These are phyloP conservation scores for Drosophila kikkawai DNA, from an alignment of 1,140 invertebrate species.

Conservation along the genomic window DNA sequence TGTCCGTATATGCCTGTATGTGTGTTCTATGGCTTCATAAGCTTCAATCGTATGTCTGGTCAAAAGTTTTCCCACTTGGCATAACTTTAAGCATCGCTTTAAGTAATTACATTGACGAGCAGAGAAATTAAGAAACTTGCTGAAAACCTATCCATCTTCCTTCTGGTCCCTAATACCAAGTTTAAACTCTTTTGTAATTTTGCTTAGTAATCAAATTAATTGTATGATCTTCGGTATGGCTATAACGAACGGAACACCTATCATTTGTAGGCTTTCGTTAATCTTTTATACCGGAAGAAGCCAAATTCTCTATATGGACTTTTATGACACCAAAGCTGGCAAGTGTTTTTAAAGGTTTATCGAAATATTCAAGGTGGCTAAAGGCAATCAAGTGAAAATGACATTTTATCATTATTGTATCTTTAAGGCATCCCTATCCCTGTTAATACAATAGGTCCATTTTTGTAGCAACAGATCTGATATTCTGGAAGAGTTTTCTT, in stretches of 20 bases:
- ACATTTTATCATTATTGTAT: background rate
- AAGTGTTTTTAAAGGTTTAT: background rate
- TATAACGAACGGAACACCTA: background rate
- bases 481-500: background rate
- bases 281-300: background rate
- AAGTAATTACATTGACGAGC: conserved; percentile 31
- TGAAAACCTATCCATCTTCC: background rate
- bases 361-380: background rate
- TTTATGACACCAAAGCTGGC: background rate
- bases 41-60: conserved; percentile 45
- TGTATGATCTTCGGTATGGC: background rate
- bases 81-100: conserved; percentile 40
- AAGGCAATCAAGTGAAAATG: background rate
- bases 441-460: background rate
- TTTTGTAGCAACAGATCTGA: background rate
- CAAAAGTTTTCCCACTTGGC: conserved; percentile 25
- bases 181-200: background rate
- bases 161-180: background rate
- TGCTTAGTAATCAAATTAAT: background rate
- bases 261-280: background rate
- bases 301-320: background rate
- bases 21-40: conserved; percentile 51
- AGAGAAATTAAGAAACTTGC: conserved; percentile 6
- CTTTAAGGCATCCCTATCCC: background rate
- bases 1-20: conserved; percentile 24